Base-by-base conservation (phyloP, 2,113 vertebrate genomes). In the Vulpes ferrilata region DNA sequence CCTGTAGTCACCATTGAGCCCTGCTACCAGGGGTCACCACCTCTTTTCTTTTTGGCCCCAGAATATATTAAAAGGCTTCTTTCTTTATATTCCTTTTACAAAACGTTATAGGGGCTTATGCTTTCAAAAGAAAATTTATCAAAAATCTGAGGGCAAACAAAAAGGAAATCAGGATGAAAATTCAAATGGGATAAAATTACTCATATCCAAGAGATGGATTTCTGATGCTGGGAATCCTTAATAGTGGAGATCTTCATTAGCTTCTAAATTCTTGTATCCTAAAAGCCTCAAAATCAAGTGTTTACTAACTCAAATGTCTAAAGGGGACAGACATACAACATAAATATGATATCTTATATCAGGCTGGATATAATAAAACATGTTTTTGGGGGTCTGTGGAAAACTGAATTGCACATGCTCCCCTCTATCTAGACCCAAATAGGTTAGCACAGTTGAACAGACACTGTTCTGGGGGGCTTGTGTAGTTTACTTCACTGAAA, bases 51-150 rank as follows among this genome's bases (percentile, higher is more conserved):
- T 92, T 69, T 65, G 69, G 12, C 8, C 67, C 38, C 83, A 64
- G 64, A 90, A 94, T 88, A 10, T 43, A 55, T 86, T 30, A 87
- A 90, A 96, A 94, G 23, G 4, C 30, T 25, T 57, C 60, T 93
- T 96, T 90, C 55, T 97, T 67, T 62, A 57, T 62, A 90, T 94
- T 91, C 43, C 43, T 81, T 81, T 96, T 88, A 81, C 9, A 93
- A 59, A 53, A 32, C 25, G 80, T 87, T 93, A 32, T 93, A 88
- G 84, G n/a, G 81, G 53, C 20, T 80, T 76, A 74, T 84, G 30
- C 27, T 95, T 95, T 96, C 16, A 55, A 95, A 89, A 88, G 19
- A 80, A 95, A 93, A 95, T 64, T 11, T 85, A 20, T 84, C 79
- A 67, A 80, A 92, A 78, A 57, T 78, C 15, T 30, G 53, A 92